phyloP scores from a whole-genome alignment of 2,888 invertebrate genomes.

The Apocheima hispidaria region DNA sequence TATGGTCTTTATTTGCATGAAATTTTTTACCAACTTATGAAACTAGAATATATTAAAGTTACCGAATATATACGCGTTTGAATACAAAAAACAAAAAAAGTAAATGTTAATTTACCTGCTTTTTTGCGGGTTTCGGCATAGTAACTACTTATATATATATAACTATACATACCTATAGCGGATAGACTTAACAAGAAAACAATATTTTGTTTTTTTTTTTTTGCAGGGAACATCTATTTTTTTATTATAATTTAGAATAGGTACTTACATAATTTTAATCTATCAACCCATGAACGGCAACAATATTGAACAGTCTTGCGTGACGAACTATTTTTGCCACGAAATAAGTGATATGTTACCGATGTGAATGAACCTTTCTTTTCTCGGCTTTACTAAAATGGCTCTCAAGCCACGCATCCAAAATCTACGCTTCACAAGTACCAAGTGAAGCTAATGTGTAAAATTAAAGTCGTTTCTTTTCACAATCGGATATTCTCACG shows the following conservation, averaged over 20 bases:
- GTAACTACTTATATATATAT: no score
- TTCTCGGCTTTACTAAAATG: conserved; percentile 43
- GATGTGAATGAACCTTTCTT: conserved; percentile 54
- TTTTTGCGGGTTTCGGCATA: no score
- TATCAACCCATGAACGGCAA: neutral
- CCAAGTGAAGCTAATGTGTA: neutral
- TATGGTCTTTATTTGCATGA: neutral
- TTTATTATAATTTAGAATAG: no score
- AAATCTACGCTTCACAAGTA: conserved; percentile 1
- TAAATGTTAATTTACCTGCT: no score
- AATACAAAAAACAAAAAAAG: no score
- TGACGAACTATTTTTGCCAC: conserved; percentile 36
- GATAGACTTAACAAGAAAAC: no score
- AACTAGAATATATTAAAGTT: no score
- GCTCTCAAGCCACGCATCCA: conserved; percentile 53
- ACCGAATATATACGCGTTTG: no score
- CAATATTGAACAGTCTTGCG: conserved; percentile 12
- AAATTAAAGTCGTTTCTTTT: neutral
- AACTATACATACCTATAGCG: no score
- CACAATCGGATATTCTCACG: conserved; percentile 2
- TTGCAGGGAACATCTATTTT: no score
- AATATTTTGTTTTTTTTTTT: no score
- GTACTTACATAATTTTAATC: neutral
- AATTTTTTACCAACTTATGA: neutral
- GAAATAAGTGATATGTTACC: conserved; percentile 47